These are phyloP conservation scores for Neria commutata DNA, from an alignment of 2,888 invertebrate species.

Conservation along the genomic window DNA sequence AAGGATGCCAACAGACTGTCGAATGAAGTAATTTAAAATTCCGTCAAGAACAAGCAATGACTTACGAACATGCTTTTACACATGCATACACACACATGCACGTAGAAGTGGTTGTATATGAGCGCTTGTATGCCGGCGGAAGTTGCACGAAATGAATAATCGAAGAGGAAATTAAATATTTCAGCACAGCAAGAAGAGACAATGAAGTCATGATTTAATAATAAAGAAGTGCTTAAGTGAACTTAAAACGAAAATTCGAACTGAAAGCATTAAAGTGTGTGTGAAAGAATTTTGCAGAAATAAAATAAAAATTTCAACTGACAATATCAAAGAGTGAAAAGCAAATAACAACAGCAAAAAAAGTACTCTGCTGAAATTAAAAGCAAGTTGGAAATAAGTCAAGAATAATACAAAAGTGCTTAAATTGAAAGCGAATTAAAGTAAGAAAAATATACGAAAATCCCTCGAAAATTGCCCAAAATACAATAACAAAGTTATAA, in stretches of 20 bases:
- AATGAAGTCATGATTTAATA: too few species aligned
- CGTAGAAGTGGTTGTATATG: too few species aligned
- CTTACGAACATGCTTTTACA: neutral
- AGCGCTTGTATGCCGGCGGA: too few species aligned
- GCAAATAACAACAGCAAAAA: neutral
- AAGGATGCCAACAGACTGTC: neutral
- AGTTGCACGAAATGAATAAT: conserved; percentile 53
- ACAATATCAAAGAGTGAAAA: neutral
- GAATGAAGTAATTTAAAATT: conserved; percentile 3
- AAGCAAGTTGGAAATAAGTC: neutral
- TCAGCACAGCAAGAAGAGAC: conserved; percentile 28
- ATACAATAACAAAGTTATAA: neutral
- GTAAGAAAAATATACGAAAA: neutral
- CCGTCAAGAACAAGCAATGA: neutral
- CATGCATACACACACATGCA: neutral
- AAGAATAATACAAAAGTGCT: neutral
- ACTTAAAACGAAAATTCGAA: neutral
- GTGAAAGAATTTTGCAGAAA: neutral
- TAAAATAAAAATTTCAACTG: neutral
- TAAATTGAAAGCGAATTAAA: neutral
- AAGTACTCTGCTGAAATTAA: neutral
- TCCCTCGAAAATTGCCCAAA: neutral
- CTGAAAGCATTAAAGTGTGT: neutral
- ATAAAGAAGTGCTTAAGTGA: neutral
- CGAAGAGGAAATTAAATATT: conserved; percentile 51